These are phyloP conservation scores for Bursaphelenchus mucronatus DNA, from an alignment of 1,140 invertebrate species.

Conservation along the genomic window DNA sequence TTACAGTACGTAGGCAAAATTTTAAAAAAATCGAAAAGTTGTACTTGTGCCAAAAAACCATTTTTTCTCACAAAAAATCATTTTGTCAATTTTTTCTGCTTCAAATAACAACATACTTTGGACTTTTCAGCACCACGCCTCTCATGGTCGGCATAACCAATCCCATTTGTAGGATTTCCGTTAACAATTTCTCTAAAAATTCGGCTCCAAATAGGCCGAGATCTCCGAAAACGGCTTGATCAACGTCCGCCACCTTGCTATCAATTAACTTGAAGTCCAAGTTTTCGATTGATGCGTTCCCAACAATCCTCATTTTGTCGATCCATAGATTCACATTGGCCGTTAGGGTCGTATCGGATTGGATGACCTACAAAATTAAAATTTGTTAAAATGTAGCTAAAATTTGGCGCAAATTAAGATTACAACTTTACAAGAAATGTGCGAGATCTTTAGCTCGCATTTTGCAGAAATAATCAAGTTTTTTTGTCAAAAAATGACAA, in stretches of 20 bases:
- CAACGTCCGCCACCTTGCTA: constrained; percentile 52
- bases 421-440: too few species aligned
- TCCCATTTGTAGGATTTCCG: constrained; percentile 60
- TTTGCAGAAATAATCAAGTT: too few species aligned
- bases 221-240: constrained; percentile 56
- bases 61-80: too few species aligned
- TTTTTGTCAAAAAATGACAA: too few species aligned
- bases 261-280: constrained; percentile 58
- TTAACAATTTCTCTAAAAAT: constrained; percentile 58
- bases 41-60: not conserved
- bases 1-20: too few species aligned
- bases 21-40: not conserved
- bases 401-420: too few species aligned
- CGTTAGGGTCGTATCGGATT: constrained; percentile 58
- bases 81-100: not conserved
- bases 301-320: constrained; percentile 39
- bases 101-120: constrained; percentile 43
- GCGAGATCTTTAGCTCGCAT: too few species aligned
- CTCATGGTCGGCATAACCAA: constrained; percentile 57
- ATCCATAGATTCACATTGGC: constrained; percentile 58
- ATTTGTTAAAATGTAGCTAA: too few species aligned
- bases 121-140: constrained; percentile 58
- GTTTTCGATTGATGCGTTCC: constrained; percentile 55
- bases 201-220: constrained; percentile 58
- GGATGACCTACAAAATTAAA: constrained; percentile 39